phyloP scores from a whole-genome alignment of 2,797 vertebrate species.

The Danio aesculapii region DNA sequence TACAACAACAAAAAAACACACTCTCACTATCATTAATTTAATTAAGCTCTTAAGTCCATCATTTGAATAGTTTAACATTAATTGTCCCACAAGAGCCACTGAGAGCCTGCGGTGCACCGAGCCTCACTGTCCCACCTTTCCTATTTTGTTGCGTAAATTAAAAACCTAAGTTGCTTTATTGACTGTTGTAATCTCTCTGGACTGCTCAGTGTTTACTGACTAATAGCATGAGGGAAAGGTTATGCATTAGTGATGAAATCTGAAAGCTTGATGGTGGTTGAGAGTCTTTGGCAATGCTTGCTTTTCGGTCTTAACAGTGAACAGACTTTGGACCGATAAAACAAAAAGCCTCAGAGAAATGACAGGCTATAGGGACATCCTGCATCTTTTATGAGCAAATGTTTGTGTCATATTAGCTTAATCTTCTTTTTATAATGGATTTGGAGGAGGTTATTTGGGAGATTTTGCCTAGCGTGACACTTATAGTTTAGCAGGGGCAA shows the following conservation, averaged over 20 bases:
- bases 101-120: background rate
- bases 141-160: conserved; percentile 68
- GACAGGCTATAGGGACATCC: conserved; percentile 55
- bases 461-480: conserved; percentile 8
- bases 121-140: conserved; percentile 35
- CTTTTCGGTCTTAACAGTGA: conserved; percentile 40
- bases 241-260: conserved; percentile 78
- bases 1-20: no score
- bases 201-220: conserved; percentile 74
- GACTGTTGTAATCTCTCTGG: conserved; percentile 66
- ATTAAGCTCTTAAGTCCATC: conserved; percentile 38
- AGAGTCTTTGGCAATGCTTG: conserved; percentile 44
- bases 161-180: conserved; percentile 65
- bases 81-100: conserved; percentile 38
- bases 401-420: conserved; percentile 66
- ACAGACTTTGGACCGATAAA: conserved; percentile 55
- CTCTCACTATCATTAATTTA: background rate
- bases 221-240: conserved; percentile 75
- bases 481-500: background rate
- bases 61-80: conserved; percentile 43
- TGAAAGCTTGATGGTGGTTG: conserved; percentile 39
- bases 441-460: conserved; percentile 45
- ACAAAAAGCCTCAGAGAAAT: conserved; percentile 50
- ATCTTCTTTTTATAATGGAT: conserved; percentile 57
- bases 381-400: conserved; percentile 75